A percentile compares a stretch with the other conserved stretches of the same genome.
These are phyloP conservation scores for Hormiphora californensis DNA, from an alignment of 37 sponge, comb jelly and placozoan species.

Conservation along the genomic window DNA sequence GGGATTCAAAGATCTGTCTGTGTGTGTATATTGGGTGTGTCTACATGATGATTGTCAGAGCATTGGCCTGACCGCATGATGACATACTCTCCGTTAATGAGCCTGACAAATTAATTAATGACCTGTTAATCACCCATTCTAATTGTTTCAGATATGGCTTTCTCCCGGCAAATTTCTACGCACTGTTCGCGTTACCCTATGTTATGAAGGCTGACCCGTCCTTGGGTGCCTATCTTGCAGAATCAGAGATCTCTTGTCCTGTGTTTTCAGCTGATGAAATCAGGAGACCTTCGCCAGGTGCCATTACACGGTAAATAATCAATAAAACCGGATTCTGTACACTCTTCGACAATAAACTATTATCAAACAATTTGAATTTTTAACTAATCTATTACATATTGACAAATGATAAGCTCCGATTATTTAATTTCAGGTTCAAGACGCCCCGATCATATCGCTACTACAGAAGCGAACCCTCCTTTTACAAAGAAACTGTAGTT, in stretches of 20 bases:
- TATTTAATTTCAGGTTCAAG: slow-evolving; percentile 52
- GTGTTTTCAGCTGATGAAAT: slow-evolving; percentile 35
- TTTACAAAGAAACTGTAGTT: slow-evolving; percentile 22
- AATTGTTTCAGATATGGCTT: slow-evolving; percentile 30
- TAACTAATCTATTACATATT: too few species aligned
- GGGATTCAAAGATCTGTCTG: too few species aligned
- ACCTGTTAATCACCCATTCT: too few species aligned
- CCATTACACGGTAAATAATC: slow-evolving; percentile 26
- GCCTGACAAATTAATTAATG: too few species aligned
- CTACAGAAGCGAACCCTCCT: not conserved
- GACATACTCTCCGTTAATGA: too few species aligned
- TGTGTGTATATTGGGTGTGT: too few species aligned
- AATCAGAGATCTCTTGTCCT: slow-evolving; percentile 45
- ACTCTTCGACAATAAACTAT: too few species aligned
- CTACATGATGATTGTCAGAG: too few species aligned
- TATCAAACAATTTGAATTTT: too few species aligned
- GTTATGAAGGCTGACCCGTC: slow-evolving; percentile 47
- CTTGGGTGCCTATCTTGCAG: slow-evolving; percentile 9
- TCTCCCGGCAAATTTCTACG: slow-evolving; percentile 47
- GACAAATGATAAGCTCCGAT: too few species aligned
- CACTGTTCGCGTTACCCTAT: slow-evolving; percentile 33
- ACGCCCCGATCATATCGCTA: slow-evolving; percentile 17
- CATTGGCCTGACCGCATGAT: too few species aligned
- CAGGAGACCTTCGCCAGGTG: slow-evolving; percentile 18
- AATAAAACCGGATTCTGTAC: too few species aligned